Evolutionary conservation across 2,888 invertebrate species (phyloP).

Genomic region (Troides oblongomaculatus): DNA sequence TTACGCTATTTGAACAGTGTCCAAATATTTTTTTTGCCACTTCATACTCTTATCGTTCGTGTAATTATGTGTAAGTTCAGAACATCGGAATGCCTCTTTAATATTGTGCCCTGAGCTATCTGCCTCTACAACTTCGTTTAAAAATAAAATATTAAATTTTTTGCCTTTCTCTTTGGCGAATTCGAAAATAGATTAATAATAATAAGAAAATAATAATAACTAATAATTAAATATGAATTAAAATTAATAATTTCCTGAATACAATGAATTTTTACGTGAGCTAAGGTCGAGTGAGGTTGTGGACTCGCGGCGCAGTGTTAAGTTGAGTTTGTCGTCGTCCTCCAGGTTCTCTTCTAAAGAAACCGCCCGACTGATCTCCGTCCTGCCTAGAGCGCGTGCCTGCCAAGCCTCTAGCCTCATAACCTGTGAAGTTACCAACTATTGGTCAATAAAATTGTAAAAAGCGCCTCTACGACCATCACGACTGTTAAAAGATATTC

Average conservation of each 20-base stretch:
- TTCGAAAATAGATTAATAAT: too few relatives aligned
- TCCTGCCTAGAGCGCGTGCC: slow-evolving; percentile 78
- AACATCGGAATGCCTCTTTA: too few relatives aligned
- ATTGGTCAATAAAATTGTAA: background rate
- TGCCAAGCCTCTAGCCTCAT: slow-evolving; percentile 86
- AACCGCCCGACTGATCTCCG: slow-evolving; percentile 57
- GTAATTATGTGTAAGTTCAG: too few relatives aligned
- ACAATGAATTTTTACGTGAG: slow-evolving; percentile 39
- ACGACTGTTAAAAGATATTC: background rate
- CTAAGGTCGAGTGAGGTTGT: slow-evolving; percentile 60
- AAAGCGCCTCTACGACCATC: slow-evolving; percentile 1
- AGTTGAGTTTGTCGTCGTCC: slow-evolving; percentile 66
- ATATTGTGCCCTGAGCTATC: too few relatives aligned
- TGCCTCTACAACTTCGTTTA: too few relatives aligned
- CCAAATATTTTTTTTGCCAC: too few relatives aligned
- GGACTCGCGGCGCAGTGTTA: slow-evolving; percentile 63
- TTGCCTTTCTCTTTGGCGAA: too few relatives aligned
- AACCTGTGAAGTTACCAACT: slow-evolving; percentile 73
- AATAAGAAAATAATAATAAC: too few relatives aligned
- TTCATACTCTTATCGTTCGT: too few relatives aligned
- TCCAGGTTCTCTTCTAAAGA: slow-evolving; percentile 67
- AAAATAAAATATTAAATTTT: too few relatives aligned
- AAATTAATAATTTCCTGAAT: background rate
- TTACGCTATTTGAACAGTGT: too few relatives aligned
- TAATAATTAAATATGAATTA: background rate